phyloP scores from a whole-genome alignment of 2,797 vertebrate species.

The Simalia tracyae region DNA sequence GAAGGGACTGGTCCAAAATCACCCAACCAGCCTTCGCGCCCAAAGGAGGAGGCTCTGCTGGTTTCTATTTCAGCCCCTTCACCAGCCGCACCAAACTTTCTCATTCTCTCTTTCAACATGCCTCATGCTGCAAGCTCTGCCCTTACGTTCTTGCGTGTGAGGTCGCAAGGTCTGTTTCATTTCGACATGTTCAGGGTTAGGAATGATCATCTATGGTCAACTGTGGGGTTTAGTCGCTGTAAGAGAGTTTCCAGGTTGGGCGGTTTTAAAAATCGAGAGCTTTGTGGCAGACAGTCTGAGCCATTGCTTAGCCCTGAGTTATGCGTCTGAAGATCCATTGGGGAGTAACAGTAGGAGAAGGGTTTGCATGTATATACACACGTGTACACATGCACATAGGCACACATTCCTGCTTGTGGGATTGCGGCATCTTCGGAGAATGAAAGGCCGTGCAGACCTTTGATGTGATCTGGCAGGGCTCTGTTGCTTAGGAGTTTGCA shows the following conservation, averaged over 20 bases:
- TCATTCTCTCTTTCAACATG: too few species aligned
- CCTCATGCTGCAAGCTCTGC: too few species aligned
- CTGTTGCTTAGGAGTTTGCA: not conserved
- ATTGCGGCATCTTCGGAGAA: not conserved
- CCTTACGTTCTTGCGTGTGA: not conserved
- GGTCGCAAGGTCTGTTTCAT: not conserved
- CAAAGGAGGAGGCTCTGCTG: too few species aligned
- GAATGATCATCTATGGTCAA: not conserved
- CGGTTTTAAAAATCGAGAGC: not conserved
- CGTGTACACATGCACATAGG: fast-evolving
- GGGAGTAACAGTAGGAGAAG: not conserved
- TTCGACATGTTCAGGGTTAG: not conserved
- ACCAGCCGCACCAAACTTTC: too few species aligned
- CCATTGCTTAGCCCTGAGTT: not conserved
- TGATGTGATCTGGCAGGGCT: not conserved
- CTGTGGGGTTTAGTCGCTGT: too few species aligned
- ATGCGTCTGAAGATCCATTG: not conserved
- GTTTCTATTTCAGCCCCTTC: too few species aligned
- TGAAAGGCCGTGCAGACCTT: not conserved
- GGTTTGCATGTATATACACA: not conserved
- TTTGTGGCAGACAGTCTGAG: not conserved
- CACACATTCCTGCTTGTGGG: not conserved
- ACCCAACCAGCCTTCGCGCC: too few species aligned
- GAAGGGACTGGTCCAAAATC: too few species aligned
- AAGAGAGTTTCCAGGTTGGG: not conserved